These are phyloP conservation scores for Drosophila prosaltans DNA, from an alignment of 1,140 invertebrate genomes.

Conservation along the genomic window DNA sequence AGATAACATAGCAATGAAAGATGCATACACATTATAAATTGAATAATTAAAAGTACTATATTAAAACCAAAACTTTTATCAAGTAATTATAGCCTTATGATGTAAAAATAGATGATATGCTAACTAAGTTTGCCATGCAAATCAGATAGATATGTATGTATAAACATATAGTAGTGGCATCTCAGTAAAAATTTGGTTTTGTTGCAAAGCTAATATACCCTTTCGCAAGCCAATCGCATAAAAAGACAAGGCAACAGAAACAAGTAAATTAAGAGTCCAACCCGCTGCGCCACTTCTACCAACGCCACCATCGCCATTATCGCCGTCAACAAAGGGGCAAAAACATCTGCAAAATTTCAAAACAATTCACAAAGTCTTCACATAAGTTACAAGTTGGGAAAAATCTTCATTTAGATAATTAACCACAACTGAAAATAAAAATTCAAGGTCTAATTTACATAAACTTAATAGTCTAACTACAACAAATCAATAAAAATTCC, in stretches of 20 bases:
- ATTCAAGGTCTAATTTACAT: constrained; percentile 42
- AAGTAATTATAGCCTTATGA: too few relatives aligned
- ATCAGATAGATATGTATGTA: too few relatives aligned
- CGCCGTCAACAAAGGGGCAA: not conserved
- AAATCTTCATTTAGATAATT: constrained; percentile 9
- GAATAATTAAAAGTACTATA: too few relatives aligned
- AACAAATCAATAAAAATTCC: constrained; percentile 44
- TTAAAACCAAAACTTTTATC: too few relatives aligned
- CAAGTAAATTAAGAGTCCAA: not conserved
- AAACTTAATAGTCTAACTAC: constrained; percentile 27
- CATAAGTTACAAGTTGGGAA: constrained; percentile 28
- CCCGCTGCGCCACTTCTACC: not conserved
- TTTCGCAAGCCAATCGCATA: not conserved
- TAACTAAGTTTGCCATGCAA: too few relatives aligned
- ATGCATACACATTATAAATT: too few relatives aligned
- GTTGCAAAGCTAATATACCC: too few relatives aligned
- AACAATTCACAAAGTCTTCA: constrained; percentile 15
- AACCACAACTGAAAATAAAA: constrained; percentile 14
- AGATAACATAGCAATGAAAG: too few relatives aligned
- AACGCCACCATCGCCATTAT: not conserved
- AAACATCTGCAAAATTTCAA: constrained; percentile 63
- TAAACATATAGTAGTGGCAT: too few relatives aligned
- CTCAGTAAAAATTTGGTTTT: too few relatives aligned
- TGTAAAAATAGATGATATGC: too few relatives aligned
- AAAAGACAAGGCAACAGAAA: constrained; percentile 1